Percentiles rank a stretch among this genome's conserved stretches.
Evolutionary conservation across 2,797 vertebrate genomes (phyloP).

Genomic region (Galago senegalensis): DNA sequence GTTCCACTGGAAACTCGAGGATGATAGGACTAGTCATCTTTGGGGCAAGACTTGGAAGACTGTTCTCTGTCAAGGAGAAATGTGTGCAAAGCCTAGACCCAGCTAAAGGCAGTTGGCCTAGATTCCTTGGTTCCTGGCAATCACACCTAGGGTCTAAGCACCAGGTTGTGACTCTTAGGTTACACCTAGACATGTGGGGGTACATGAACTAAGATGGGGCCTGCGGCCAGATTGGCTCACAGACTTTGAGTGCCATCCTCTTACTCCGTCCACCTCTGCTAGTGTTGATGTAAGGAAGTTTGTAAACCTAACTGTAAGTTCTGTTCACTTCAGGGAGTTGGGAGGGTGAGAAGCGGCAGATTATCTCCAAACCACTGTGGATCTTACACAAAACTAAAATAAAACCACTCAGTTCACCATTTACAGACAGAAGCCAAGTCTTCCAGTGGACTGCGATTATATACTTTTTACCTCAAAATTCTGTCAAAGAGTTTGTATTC

Average conservation of each 20-base stretch:
- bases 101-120: neutral
- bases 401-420: neutral
- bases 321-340: neutral
- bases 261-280: neutral
- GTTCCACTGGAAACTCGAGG: neutral
- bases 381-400: neutral
- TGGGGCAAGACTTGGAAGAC: neutral
- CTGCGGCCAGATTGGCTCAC: neutral
- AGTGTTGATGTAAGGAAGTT: neutral
- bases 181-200: neutral
- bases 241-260: neutral
- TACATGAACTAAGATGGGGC: neutral
- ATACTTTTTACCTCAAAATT: neutral
- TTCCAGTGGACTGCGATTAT: neutral
- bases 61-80: neutral
- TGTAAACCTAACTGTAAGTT: neutral
- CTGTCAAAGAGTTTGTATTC: neutral
- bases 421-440: neutral
- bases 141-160: neutral
- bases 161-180: neutral
- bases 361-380: neutral
- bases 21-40: neutral
- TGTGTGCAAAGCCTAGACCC: neutral
- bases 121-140: neutral
- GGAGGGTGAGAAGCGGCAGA: neutral